Percentiles rank a stretch among this genome's conserved stretches.
phyloP scores from a whole-genome alignment of 2,797 vertebrate genomes.

The Buphagus erythrorhynchus region DNA sequence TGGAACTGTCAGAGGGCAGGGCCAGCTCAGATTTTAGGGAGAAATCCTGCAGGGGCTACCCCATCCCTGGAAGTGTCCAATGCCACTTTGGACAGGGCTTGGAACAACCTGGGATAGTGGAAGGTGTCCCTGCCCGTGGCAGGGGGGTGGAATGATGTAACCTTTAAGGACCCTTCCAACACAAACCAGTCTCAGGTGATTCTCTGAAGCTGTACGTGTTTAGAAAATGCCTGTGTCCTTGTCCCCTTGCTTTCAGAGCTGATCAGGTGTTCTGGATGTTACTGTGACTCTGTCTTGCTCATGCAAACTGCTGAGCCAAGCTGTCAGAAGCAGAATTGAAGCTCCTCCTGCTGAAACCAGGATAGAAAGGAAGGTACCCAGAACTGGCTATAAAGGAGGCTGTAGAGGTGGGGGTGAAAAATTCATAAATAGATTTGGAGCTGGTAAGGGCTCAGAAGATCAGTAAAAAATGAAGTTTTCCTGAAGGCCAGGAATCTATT shows the following conservation, averaged over 20 bases:
- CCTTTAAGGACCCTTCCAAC: background rate
- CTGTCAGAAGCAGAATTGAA: background rate
- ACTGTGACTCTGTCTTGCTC: background rate
- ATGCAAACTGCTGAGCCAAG: background rate
- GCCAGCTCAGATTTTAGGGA: too few relatives aligned
- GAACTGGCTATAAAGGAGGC: background rate
- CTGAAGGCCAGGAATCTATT: background rate
- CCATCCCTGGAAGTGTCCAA: background rate
- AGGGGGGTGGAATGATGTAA: fast-evolving
- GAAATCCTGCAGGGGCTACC: background rate
- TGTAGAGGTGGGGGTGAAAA: background rate
- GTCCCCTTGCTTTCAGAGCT: background rate
- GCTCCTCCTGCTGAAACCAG: background rate
- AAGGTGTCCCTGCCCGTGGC: background rate
- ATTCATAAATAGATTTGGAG: fast-evolving
- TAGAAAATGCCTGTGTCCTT: background rate
- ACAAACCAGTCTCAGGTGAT: background rate
- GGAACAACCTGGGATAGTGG: fast-evolving
- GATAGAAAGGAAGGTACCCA: background rate
- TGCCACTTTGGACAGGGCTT: fast-evolving
- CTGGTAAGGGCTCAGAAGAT: background rate
- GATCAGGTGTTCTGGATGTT: background rate
- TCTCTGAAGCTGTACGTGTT: background rate
- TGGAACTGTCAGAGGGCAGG: background rate
- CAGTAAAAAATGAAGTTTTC: background rate